phyloP scores from a whole-genome alignment of 2,888 invertebrate genomes.

The Sarcophaga variegata region DNA sequence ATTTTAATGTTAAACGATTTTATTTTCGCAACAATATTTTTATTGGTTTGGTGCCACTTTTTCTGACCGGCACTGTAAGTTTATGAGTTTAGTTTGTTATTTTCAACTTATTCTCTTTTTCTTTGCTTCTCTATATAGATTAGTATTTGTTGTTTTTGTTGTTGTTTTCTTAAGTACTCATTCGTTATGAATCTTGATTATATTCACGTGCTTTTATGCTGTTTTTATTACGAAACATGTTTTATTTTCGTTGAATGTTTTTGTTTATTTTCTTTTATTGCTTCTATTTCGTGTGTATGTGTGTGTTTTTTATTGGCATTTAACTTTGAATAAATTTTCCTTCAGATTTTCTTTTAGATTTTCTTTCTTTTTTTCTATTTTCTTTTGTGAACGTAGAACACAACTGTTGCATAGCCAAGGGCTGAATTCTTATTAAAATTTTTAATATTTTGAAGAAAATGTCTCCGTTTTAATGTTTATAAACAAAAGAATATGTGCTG shows the following conservation, averaged over 20 bases:
- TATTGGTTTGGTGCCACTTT: no score
- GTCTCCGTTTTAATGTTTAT: no score
- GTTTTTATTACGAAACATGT: slow-evolving; percentile 32
- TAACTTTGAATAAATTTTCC: slow-evolving; percentile 43
- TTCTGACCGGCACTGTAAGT: no score
- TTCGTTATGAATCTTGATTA: slow-evolving; percentile 50
- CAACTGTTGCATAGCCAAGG: slow-evolving; percentile 62
- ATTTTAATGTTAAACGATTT: no score
- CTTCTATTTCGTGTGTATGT: not conserved
- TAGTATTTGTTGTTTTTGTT: not conserved
- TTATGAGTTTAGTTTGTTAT: no score
- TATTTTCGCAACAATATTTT: no score
- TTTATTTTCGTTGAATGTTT: slow-evolving; percentile 24
- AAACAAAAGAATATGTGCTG: no score
- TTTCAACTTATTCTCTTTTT: not conserved
- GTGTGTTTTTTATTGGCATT: slow-evolving; percentile 36
- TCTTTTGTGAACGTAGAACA: not conserved
- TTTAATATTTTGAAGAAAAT: no score
- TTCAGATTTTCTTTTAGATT: slow-evolving; percentile 25
- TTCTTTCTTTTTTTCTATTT: slow-evolving; percentile 13
- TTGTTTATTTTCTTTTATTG: not conserved
- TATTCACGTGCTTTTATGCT: slow-evolving; percentile 48
- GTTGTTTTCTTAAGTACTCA: slow-evolving; percentile 31
- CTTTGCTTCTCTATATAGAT: slow-evolving; percentile 14
- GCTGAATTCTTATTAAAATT: no score